Evolutionary conservation across 1,140 invertebrate genomes (phyloP).

Genomic region (Lepidurus apus): DNA sequence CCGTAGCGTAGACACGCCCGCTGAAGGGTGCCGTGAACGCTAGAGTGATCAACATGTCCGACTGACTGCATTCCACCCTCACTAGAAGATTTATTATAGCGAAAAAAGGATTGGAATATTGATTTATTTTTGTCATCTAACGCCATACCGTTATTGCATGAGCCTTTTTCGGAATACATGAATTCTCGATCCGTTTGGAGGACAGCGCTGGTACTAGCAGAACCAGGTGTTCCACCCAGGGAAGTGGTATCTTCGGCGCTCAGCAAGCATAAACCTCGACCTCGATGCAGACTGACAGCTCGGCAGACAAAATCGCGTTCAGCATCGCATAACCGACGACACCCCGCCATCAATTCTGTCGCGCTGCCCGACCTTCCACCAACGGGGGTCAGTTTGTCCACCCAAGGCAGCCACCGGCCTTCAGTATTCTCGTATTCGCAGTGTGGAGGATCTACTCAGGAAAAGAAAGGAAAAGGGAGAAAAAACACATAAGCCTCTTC

Average conservation of each 20-base stretch:
- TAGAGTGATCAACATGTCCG: conserved; percentile 51
- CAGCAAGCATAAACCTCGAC: conserved; percentile 47
- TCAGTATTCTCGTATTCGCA: conserved; percentile 49
- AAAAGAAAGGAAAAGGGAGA: neutral
- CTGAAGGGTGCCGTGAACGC: conserved; percentile 49
- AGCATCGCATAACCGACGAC: conserved; percentile 47
- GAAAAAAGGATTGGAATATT: neutral
- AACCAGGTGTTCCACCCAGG: conserved; percentile 39
- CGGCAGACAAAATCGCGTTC: conserved; percentile 49
- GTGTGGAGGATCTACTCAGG: conserved; percentile 46
- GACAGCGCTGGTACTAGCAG: conserved; percentile 34
- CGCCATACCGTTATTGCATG: conserved; percentile 49
- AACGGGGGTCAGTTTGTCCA: conserved; percentile 42
- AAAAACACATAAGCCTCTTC: neutral
- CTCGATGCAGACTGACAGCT: conserved; percentile 43
- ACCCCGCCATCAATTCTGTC: conserved; percentile 42
- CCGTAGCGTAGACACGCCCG: conserved; percentile 52
- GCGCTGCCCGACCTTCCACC: neutral
- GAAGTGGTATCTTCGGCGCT: conserved; percentile 48
- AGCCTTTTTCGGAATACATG: conserved; percentile 49
- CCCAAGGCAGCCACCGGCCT: conserved; percentile 46
- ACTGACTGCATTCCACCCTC: conserved; percentile 50
- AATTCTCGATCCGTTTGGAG: conserved; percentile 45
- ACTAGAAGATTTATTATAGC: conserved; percentile 41
- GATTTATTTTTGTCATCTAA: neutral